Conservation (phyloP, 1,140 invertebrate species). For the Cepaea nemoralis region DNA sequence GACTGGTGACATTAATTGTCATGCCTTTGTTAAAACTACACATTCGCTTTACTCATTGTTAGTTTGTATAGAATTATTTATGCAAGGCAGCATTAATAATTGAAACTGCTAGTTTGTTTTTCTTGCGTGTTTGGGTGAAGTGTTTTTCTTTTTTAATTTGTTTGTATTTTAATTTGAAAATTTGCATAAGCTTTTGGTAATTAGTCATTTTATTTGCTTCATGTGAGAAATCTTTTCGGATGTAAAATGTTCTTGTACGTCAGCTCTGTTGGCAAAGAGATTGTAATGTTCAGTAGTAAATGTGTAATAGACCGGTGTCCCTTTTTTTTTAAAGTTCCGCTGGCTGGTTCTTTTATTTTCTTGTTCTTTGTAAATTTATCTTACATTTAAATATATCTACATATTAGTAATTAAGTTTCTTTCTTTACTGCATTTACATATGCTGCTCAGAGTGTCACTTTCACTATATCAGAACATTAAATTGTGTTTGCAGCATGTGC, state of each 20-base stretch:
- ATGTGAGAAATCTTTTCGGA: no score
- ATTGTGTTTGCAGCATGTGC: not conserved
- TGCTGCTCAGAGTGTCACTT: no score
- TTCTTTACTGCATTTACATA: not conserved
- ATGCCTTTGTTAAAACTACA: not conserved
- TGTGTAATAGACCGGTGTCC: not conserved
- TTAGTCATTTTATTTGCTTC: not conserved
- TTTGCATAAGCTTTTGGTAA: not conserved
- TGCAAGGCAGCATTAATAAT: conserved; percentile 1
- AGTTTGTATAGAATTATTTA: not conserved
- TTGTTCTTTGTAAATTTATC: not conserved
- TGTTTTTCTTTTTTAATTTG: not conserved
- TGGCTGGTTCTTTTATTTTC: conserved; percentile 17
- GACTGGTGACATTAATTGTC: not conserved
- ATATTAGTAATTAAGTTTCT: no score
- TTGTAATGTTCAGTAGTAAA: not conserved
- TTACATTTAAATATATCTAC: no score
- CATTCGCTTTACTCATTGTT: not conserved
- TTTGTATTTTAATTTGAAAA: not conserved
- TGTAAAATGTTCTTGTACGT: no score
- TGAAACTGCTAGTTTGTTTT: not conserved
- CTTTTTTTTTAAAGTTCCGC: not conserved
- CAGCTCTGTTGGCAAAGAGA: not conserved
- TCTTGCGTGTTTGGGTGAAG: not conserved
- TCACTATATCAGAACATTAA: not conserved